Evolutionary conservation across 2,888 invertebrate genomes (phyloP), one percentile per base, ranked within the genome.

Genomic region (Drosophila neotestacea): DNA sequence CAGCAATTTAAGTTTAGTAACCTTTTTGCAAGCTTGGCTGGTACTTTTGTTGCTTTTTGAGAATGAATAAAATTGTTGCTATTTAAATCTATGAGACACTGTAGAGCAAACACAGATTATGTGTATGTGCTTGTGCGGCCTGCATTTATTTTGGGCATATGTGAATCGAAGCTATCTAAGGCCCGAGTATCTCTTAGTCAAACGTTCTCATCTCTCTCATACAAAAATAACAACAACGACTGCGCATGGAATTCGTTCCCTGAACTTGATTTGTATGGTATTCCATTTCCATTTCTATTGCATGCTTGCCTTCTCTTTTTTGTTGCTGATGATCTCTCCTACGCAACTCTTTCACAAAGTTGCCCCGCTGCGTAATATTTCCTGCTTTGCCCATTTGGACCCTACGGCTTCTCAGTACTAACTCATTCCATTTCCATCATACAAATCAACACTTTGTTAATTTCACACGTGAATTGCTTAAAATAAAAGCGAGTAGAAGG

Each of bases 381-480:
- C 75, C 83, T 84, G 80, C 56, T 73, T 70, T 39, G 28, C 50
- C 28, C 46, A 55, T 51, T 59, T 55, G 13, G 16, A 60, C 73
- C 61, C 56, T 41, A 41, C 50, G 62, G 74, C 47, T 58, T 59
- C 70, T 38, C 36, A 47, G 28, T 48, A 30, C 48, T 38, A 62
- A 16, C 42, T 47, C 56, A 30, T 56, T 44, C 48, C 56, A 28
- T 41, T 22, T 51, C 47, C 63, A 64, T 46, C 62, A 69, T 70
- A 73, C 72, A 82, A 71, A 78, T 88, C 86, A 86, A 83, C 86
- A 88, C 84, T 79, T 85, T 86, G 81, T 83, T 88, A 81, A 83
- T 84, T 85, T 85, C 84, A 85, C 84, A 88, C 85, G 86, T 88
- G 84, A 85, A 85, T 86, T 84, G 77, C 70, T 81, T 67, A 73